Conservation (phyloP, 2,888 invertebrate species). For the Dromius quadrimaculatus region DNA sequence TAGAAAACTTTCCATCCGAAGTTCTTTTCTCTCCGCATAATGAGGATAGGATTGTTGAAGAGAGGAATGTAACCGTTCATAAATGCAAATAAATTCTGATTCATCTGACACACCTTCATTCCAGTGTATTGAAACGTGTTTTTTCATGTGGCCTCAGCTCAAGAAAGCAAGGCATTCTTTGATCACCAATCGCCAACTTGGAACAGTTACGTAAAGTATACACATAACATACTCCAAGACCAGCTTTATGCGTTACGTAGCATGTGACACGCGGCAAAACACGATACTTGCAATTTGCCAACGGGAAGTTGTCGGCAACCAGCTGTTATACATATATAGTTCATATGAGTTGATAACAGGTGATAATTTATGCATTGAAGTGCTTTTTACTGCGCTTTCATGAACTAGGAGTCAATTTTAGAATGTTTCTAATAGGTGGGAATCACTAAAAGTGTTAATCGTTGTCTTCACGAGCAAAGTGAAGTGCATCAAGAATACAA, state of each 20-base stretch:
- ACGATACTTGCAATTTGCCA: constrained; percentile 22
- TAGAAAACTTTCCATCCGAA: too few relatives aligned
- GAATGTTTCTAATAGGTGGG: too few relatives aligned
- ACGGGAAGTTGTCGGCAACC: constrained; percentile 3
- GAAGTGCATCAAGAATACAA: too few relatives aligned
- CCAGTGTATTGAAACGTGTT: constrained; percentile 29
- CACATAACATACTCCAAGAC: background rate
- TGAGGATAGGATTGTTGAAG: constrained; percentile 24
- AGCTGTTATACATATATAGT: constrained; percentile 35
- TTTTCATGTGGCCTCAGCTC: constrained; percentile 1
- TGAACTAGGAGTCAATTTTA: too few relatives aligned
- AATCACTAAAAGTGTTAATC: too few relatives aligned
- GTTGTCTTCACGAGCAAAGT: too few relatives aligned
- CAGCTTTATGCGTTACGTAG: background rate
- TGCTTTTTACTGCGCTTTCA: too few relatives aligned
- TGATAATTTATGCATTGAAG: too few relatives aligned
- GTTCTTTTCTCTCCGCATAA: too few relatives aligned
- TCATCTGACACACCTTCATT: constrained; percentile 51
- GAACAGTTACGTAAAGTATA: constrained; percentile 47
- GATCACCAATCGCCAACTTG: background rate
- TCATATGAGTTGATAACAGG: background rate
- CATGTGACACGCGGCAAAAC: background rate
- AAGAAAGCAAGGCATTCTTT: constrained; percentile 27
- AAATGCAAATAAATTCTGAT: constrained; percentile 51
- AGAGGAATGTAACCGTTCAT: constrained; percentile 30